Base-by-base conservation (phyloP, 2,113 vertebrate species). In the Rhinolophus ferrumequinum region DNA sequence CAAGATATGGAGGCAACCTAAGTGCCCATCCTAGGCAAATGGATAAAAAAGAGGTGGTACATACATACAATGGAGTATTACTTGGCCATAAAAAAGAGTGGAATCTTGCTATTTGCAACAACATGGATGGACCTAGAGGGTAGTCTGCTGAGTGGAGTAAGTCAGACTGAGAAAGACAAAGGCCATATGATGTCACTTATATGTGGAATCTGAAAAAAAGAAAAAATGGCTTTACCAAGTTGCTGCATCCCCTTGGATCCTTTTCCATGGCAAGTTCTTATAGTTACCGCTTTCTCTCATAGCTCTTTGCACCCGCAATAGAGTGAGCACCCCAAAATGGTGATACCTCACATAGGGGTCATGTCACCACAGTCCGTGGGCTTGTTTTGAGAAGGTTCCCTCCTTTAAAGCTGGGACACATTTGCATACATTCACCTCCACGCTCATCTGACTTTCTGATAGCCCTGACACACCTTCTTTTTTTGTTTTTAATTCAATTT, bases 331-430 rank as follows among this genome's bases (percentile, higher is more conserved):
- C n/a, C 16, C 5, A 3, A 12, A 52, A 3, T 58, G 38, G 3
- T 24, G 62, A 8, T 6, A 0, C 21, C 58, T 52, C 35, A 18
- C 10, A 30, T 41, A n/a, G 8, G 26, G 33, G 69, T 28, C 50
- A 47, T 9, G 1, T 67, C 26, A 13, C 60, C 77, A 1, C 0
- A 0, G 26, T 38, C 30, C 9, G 0, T 2, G 3, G 5, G 38
- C 35, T 85, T 81, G 16, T 38, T 77, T 47, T 88, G 30, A 95
- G 18, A 91, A n/a, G 19, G 35, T 41, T n/a, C 9, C 64, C 26
- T 5, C 4, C 24, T 26, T 41, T 81, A 58, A 77, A 67, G 14
- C 11, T 16, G 7, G 21, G 30, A 54, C 12, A 19, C 12, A 1
- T 62, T 28, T 62, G 33, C 21, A 54, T n/a, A n/a, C 13, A 11